Percentiles rank a stretch among this genome's conserved stretches.
These are phyloP conservation scores for Falco punctatus DNA, from an alignment of 2,113 vertebrate genomes.

Conservation along the genomic window DNA sequence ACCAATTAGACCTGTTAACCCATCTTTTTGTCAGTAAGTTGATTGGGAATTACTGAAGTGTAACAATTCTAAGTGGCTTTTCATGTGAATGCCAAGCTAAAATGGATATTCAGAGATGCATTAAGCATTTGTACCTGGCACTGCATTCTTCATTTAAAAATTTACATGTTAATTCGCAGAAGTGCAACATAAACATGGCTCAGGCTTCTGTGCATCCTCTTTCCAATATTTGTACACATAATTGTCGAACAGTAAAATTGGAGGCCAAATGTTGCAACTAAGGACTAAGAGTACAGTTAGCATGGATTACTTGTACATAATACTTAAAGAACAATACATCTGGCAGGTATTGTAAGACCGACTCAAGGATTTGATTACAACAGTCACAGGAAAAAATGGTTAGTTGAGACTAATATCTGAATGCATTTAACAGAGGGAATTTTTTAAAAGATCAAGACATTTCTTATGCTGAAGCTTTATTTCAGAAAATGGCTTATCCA, in stretches of 20 bases:
- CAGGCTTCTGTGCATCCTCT: background rate
- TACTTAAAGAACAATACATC: background rate
- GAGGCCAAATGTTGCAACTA: background rate
- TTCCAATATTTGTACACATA: background rate
- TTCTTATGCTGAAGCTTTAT: background rate
- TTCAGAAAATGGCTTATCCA: background rate
- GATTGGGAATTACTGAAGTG: conserved; percentile 56
- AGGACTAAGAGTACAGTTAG: background rate
- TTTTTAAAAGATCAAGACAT: background rate
- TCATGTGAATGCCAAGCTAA: conserved; percentile 53
- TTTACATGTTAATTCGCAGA: conserved; percentile 39
- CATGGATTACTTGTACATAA: background rate
- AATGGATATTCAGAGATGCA: conserved; percentile 65
- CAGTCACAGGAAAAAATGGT: background rate
- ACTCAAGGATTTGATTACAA: background rate
- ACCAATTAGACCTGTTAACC: conserved; percentile 64
- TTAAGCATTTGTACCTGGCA: conserved; percentile 52
- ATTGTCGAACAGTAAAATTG: background rate
- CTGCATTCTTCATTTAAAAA: conserved; percentile 34
- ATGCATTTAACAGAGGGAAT: background rate
- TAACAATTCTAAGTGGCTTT: conserved; percentile 64
- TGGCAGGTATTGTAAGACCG: background rate
- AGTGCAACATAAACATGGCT: conserved; percentile 18
- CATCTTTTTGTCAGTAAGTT: conserved; percentile 65
- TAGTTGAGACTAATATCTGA: background rate